Conservation (phyloP, 2,113 vertebrate genomes). For the Nibea coibor region DNA sequence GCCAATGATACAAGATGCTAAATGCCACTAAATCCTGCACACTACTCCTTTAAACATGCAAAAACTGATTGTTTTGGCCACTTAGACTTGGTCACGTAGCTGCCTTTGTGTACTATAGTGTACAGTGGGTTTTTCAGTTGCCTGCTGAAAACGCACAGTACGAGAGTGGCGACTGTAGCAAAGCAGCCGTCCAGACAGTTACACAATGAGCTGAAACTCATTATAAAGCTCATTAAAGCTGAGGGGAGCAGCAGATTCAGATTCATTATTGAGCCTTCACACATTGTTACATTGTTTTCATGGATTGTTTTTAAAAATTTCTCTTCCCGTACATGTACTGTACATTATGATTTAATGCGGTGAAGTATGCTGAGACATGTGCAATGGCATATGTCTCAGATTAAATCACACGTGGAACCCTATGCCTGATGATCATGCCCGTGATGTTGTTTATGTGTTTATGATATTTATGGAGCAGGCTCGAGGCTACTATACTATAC, state of each 20-base stretch:
- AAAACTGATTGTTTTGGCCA: no score
- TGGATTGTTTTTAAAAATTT: neutral
- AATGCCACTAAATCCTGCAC: no score
- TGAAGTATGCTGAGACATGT: slow-evolving; percentile 3
- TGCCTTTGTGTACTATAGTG: neutral
- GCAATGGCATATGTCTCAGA: neutral
- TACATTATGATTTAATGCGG: neutral
- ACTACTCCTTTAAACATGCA: no score
- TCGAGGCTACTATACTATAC: slow-evolving; percentile 20
- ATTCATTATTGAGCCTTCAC: neutral
- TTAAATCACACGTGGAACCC: slow-evolving; percentile 20
- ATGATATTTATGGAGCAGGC: slow-evolving; percentile 31
- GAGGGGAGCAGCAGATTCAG: neutral
- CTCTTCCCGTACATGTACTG: neutral
- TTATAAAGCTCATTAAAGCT: neutral
- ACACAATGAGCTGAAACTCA: neutral
- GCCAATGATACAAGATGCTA: no score
- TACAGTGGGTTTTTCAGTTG: neutral
- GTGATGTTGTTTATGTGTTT: slow-evolving; percentile 17
- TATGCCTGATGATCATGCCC: slow-evolving; percentile 26
- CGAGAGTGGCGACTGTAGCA: neutral
- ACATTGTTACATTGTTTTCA: neutral
- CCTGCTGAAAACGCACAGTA: neutral
- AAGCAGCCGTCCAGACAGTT: neutral
- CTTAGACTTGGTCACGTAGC: neutral